Evolutionary conservation across 1,140 invertebrate genomes (phyloP).

Genomic region (Tenebrio molitor): DNA sequence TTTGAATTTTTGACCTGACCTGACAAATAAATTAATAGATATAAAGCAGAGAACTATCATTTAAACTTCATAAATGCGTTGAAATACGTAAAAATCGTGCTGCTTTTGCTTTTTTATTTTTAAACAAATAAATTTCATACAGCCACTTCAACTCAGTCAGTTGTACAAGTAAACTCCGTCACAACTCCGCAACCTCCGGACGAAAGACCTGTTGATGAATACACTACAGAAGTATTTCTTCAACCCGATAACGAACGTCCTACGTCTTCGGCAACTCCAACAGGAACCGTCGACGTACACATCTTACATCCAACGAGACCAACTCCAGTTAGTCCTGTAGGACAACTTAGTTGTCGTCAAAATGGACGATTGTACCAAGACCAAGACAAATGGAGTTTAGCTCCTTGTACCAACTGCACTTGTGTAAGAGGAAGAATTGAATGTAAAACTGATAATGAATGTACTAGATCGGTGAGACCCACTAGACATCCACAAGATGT

Average conservation of each 20-base stretch:
- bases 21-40: too few relatives aligned
- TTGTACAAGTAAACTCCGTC: slow-evolving; percentile 30
- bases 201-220: slow-evolving; percentile 56
- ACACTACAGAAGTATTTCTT: slow-evolving; percentile 52
- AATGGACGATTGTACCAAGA: slow-evolving; percentile 72
- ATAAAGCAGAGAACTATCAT: too few relatives aligned
- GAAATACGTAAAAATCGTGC: too few relatives aligned
- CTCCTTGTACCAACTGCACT: slow-evolving; percentile 75
- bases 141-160: slow-evolving; percentile 38
- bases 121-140: slow-evolving; percentile 1
- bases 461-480: slow-evolving; percentile 55
- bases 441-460: slow-evolving; percentile 67
- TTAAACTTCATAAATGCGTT: too few relatives aligned
- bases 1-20: too few relatives aligned
- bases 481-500: slow-evolving; percentile 14
- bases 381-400: slow-evolving; percentile 74
- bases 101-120: neutral
- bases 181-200: slow-evolving; percentile 62
- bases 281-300: slow-evolving; percentile 54
- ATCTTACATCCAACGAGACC: slow-evolving; percentile 50
- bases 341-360: slow-evolving; percentile 66
- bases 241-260: slow-evolving; percentile 62
- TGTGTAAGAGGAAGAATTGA: slow-evolving; percentile 72
- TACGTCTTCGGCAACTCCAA: slow-evolving; percentile 49
- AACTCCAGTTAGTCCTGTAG: slow-evolving; percentile 44